Evolutionary conservation across 2,888 invertebrate genomes (phyloP), one percentile per base, ranked within the genome.

Genomic region (Allygus modestus): DNA sequence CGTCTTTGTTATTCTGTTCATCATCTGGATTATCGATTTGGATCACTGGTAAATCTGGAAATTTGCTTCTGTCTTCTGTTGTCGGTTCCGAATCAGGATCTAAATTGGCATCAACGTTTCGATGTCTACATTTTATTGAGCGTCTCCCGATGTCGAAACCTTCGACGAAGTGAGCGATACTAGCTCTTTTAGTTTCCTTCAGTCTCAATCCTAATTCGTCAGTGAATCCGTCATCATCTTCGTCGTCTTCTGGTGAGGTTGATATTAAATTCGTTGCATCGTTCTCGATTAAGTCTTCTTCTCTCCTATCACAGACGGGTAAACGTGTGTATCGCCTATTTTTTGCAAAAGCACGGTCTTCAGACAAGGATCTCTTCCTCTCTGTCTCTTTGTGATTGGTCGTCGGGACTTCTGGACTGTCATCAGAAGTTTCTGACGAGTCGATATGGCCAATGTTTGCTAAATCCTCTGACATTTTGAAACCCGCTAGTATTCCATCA

Each of bases 151-250:
- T 96, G 89, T 97, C 96, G 90, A 93, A 86, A 26, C 96, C 96
- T 90, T 96, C 96, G 85, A 95, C 95, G 88, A 96, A 96, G 87
- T 96, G 94, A 0, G 96, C 96, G 88, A 97, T 91, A 88, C 96
- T 96, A 89, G 96, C 96, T 89, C 86, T 77, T 81, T 86, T 87
- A 37, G 77, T 41, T 65, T 84, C 79, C 7, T 82, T 77, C 5
- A 61, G 28, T 69, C 84, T 84, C 15, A 88, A 75, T 31, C 87
- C 88, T 28, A 89, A 84, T 85, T 88, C 87, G 81, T 86, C 83
- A n/a, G 65, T 85, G 43, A 88, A 88, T 51, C 54, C 77, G 33
- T 89, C 88, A 65, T 88, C 88, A 51, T 88, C 88, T 81, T 88
- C 88, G 71, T 88, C 89, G 17, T 88, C 88, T 79, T 88, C 88